Percentiles rank a stretch among this genome's conserved stretches.
Conservation (phyloP, 2,797 vertebrate species). For the Bufotes viridis region DNA sequence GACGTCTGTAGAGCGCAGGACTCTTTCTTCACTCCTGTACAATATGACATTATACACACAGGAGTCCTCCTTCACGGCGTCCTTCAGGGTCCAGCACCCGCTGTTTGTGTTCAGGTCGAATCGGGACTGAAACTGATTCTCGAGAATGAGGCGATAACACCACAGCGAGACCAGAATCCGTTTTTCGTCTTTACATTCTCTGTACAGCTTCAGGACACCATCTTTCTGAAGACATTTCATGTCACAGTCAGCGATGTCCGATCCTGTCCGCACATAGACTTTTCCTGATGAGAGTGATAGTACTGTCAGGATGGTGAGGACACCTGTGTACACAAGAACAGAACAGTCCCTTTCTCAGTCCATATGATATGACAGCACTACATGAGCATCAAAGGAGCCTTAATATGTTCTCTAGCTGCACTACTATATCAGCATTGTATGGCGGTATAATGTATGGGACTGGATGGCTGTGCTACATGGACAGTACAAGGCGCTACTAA, state of each 20-base stretch:
- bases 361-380: too few species aligned
- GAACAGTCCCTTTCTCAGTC: too few species aligned
- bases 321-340: neutral
- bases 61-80: conserved; percentile 4
- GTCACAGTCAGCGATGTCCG: neutral
- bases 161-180: neutral
- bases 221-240: neutral
- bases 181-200: neutral
- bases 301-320: neutral
- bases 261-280: conserved; percentile 1
- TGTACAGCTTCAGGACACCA: neutral
- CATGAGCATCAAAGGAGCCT: too few species aligned
- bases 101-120: neutral
- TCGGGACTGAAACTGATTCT: neutral
- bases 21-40: neutral
- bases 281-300: neutral
- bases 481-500: too few species aligned
- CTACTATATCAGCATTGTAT: too few species aligned
- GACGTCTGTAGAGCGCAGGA: neutral
- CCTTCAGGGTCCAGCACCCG: conserved; percentile 3
- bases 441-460: too few species aligned
- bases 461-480: too few species aligned
- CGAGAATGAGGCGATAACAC: neutral
- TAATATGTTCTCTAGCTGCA: too few species aligned
- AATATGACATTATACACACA: neutral